These are phyloP conservation scores for Petrocephalus zakoni DNA, from an alignment of 2,113 vertebrate species.

Conservation along the genomic window DNA sequence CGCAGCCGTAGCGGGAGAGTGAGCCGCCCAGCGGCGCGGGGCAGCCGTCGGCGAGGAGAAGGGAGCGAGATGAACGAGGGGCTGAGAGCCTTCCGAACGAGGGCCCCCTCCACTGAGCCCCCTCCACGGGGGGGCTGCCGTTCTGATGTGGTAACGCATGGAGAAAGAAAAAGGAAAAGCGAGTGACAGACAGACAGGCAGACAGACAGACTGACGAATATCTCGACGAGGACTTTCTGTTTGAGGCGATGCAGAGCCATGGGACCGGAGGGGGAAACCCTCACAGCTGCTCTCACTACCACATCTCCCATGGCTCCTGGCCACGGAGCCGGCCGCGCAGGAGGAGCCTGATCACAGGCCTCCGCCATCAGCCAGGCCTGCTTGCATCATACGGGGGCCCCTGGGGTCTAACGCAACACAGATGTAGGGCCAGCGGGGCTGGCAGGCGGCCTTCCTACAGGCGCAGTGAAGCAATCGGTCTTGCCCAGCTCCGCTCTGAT, in stretches of 20 bases:
- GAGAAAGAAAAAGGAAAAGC: conserved; percentile 27
- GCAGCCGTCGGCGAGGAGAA: background rate
- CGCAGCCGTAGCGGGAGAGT: background rate
- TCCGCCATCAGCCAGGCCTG: conserved; percentile 46
- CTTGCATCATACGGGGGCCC: conserved; percentile 57
- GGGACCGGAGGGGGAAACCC: conserved; percentile 62
- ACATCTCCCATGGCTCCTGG: conserved; percentile 39
- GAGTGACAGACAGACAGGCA: background rate
- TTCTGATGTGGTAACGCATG: conserved; percentile 11
- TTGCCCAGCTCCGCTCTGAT: background rate
- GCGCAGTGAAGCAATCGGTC: conserved; percentile 22
- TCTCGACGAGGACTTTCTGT: conserved; percentile 47
- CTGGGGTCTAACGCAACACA: conserved; percentile 55
- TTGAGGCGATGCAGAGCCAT: conserved; percentile 46
- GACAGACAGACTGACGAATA: conserved; percentile 14
- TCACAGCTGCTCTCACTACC: conserved; percentile 58
- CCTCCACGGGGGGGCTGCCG: background rate
- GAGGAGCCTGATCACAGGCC: conserved; percentile 43
- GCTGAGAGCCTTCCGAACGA: background rate
- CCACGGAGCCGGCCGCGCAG: conserved; percentile 36
- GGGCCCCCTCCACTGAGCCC: background rate
- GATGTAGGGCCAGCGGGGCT: conserved; percentile 51
- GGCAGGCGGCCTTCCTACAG: conserved; percentile 44
- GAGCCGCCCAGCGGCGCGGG: background rate
- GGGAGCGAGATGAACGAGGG: too few relatives aligned